Evolutionary conservation across 37 sponge, comb jelly and placozoan genomes (phyloP).

Genomic region (Mnemiopsis leidyi): DNA sequence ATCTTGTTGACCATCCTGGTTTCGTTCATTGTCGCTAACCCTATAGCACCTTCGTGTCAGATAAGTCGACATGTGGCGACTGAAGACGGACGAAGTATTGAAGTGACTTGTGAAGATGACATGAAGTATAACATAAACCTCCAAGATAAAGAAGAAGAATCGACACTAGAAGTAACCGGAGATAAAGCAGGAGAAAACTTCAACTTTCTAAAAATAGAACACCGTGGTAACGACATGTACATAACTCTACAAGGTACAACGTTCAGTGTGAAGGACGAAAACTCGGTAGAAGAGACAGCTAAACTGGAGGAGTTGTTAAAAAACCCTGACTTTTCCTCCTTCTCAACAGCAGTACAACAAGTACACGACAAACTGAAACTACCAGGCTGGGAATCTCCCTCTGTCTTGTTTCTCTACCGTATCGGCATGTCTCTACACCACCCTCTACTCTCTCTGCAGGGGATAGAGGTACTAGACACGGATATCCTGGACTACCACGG

Average conservation of each 20-base stretch:
- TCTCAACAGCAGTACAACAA: background rate
- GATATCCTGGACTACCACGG: constrained; percentile 52
- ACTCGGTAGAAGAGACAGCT: background rate
- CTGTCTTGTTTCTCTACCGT: constrained; percentile 40
- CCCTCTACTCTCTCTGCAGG: no score
- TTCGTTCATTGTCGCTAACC: no score
- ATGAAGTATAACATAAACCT: background rate
- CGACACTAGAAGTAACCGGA: background rate
- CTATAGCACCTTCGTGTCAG: no score
- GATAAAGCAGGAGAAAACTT: background rate
- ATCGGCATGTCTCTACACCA: background rate
- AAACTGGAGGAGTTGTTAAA: background rate
- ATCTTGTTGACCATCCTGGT: no score
- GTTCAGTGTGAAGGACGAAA: background rate
- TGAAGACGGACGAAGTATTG: background rate
- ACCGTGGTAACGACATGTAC: background rate
- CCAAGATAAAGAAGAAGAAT: background rate
- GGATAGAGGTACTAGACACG: no score
- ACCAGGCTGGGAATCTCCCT: background rate
- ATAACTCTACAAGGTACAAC: background rate
- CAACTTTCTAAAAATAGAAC: background rate
- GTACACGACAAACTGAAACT: background rate
- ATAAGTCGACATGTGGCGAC: background rate
- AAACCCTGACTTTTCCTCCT: background rate
- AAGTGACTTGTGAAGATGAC: background rate